Evolutionary conservation across 2,888 invertebrate genomes (phyloP).

Genomic region (Camponotus fellah): DNA sequence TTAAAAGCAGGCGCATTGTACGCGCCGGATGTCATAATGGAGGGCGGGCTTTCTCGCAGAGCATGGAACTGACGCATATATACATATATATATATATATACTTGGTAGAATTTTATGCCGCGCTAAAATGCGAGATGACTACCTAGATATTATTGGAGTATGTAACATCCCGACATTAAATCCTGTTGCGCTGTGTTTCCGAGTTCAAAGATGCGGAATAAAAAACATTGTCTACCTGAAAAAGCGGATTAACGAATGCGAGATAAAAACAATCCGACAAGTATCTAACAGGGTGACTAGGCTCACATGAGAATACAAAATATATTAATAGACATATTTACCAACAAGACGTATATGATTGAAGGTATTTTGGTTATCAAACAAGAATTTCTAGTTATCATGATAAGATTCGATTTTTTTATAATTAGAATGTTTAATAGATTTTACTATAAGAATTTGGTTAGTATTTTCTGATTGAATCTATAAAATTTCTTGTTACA

Average conservation of each 20-base stretch:
- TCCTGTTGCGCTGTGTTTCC: not conserved
- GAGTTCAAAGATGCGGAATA: not conserved
- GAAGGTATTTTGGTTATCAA: no score
- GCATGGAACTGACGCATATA: conserved; percentile 11
- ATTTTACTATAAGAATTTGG: no score
- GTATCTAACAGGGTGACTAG: not conserved
- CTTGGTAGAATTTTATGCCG: conserved; percentile 19
- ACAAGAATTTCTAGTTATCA: no score
- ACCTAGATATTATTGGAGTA: not conserved
- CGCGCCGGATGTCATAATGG: conserved; percentile 36
- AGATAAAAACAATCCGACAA: no score
- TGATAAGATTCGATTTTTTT: no score
- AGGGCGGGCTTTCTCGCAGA: conserved; percentile 10
- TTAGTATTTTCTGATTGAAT: no score
- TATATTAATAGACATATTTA: not conserved
- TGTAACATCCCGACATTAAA: conserved; percentile 9
- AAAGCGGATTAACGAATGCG: not conserved
- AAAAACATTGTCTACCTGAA: not conserved
- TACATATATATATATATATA: not conserved
- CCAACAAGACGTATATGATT: no score
- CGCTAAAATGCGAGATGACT: conserved; percentile 3
- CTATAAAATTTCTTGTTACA: no score
- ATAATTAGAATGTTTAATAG: no score
- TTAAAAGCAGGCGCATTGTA: conserved; percentile 48
- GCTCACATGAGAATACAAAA: not conserved